Percentiles rank a stretch among this genome's conserved stretches.
These are phyloP conservation scores for Sus cebifrons DNA, from an alignment of 2,797 vertebrate species.

Conservation along the genomic window DNA sequence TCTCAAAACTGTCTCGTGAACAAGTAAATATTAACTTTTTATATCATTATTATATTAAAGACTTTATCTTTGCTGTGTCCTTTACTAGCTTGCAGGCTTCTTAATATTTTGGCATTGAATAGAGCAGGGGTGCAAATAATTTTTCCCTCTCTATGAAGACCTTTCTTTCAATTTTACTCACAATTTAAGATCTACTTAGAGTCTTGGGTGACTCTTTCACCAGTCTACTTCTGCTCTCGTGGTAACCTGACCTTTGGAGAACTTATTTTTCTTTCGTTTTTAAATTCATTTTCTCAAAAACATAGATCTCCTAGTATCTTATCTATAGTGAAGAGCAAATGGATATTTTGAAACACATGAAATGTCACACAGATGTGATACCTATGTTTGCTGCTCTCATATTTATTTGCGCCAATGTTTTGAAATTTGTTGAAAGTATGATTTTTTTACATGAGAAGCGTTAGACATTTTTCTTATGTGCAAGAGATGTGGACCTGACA, in stretches of 20 bases:
- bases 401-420: background rate
- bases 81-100: background rate
- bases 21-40: background rate
- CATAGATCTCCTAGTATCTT: background rate
- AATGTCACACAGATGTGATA: background rate
- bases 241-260: background rate
- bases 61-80: background rate
- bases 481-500: background rate
- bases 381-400: background rate
- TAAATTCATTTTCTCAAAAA: background rate
- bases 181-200: background rate
- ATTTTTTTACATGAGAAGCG: background rate
- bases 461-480: background rate
- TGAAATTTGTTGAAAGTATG: background rate
- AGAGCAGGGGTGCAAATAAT: background rate
- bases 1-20: background rate
- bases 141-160: background rate
- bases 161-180: background rate
- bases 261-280: background rate
- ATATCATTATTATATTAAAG: background rate
- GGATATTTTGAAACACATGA: background rate
- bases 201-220: background rate
- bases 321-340: background rate
- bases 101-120: conserved; percentile 38
- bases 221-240: background rate